Evolutionary conservation across 2,113 vertebrate species (phyloP), one percentile per base, ranked within the genome.

Genomic region (Spheniscus mendiculus): DNA sequence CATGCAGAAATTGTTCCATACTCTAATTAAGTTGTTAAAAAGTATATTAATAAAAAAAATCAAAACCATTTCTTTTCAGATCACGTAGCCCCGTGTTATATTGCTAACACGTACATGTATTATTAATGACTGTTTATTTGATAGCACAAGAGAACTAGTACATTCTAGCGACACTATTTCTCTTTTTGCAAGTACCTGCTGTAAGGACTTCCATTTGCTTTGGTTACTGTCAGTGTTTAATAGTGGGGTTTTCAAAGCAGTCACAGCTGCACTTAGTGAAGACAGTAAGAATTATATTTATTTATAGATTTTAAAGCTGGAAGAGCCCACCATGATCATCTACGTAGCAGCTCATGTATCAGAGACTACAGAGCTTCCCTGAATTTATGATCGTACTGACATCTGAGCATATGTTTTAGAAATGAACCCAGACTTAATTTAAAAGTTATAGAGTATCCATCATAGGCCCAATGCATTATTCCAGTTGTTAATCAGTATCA

Each of bases 111-210:
- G 3, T 15, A 15, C 12, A 12, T 10, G 20, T 7, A 19, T 47
- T 40, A 30, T 38, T 42, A 61, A 67, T n/a, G 27, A 59, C 18
- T 47, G 10, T 38, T 67, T 73, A 67, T 40, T 32, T 27, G 53
- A n/a, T 15, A 74, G 59, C 12, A 15, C 19, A 34, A 32, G 45
- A 47, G 10, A 61, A 45, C 19, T 16, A 63, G 50, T 0, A 61
- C 1, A 0, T n/a, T 59, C 44, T 21, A 58, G 44, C 5, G 2
- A 66, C 3, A 26, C 36, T 69, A 11, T 29, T 72, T 59, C 23
- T 27, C 34, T 40, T 74, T 38, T 61, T 59, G 10, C 71, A 50
- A 65, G 32, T 40, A 26, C 44, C 12, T 10, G 15, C 12, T 8
- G 4, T 16, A 61, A 70, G 40, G 45, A 36, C 42, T 50, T 53